These are phyloP conservation scores for Rhabdomys pumilio DNA, from an alignment of 2,797 vertebrate genomes.

Conservation along the genomic window DNA sequence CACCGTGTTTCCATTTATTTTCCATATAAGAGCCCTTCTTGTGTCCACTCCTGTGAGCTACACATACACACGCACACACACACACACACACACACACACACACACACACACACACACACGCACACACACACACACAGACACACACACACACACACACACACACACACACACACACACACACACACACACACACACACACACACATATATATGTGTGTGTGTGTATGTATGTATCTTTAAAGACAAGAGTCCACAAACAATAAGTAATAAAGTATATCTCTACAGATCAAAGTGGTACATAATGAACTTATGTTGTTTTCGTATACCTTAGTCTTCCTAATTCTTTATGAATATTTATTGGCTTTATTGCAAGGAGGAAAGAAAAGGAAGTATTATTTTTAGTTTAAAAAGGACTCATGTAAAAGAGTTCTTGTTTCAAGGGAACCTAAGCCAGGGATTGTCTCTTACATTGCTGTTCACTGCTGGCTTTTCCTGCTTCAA, in stretches of 20 bases:
- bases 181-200: no score
- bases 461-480: neutral
- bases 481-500: constrained; percentile 28
- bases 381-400: constrained; percentile 58
- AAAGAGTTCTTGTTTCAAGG: constrained; percentile 38
- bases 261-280: neutral
- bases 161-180: no score
- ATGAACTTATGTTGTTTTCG: neutral
- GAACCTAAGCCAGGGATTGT: neutral
- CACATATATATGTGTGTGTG: no score
- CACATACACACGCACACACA: no score
- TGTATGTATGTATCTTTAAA: no score
- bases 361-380: neutral
- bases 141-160: no score
- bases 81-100: no score
- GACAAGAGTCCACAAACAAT: neutral
- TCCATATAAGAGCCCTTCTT: neutral
- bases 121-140: no score
- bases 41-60: neutral
- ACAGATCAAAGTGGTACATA: neutral
- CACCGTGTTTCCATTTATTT: neutral
- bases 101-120: no score
- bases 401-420: constrained; percentile 43
- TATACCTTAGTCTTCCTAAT: neutral
- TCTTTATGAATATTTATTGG: constrained; percentile 59